Conservation (phyloP, 2,113 vertebrate genomes). For the Actenoides hombroni region DNA sequence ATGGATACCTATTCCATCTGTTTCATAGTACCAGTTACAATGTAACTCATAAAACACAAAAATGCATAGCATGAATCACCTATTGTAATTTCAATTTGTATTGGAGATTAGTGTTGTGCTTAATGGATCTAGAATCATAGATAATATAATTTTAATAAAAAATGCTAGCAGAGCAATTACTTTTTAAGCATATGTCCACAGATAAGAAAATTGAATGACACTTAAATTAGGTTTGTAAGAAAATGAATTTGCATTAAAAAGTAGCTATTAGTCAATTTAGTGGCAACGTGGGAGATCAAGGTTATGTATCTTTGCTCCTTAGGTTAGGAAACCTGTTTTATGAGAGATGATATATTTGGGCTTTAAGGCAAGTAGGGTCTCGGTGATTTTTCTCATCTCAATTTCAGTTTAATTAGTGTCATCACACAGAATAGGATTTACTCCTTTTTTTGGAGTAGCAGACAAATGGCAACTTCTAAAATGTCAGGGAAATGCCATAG, state of each 20-base stretch:
- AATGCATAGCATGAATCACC: neutral
- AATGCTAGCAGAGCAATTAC: slow-evolving; percentile 67
- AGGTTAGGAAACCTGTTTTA: neutral
- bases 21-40: neutral
- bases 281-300: slow-evolving; percentile 20
- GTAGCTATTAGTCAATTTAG: slow-evolving; percentile 54
- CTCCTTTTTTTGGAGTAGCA: neutral
- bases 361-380: neutral
- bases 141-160: slow-evolving; percentile 74
- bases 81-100: slow-evolving; percentile 30
- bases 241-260: slow-evolving; percentile 70
- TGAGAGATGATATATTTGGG: neutral
- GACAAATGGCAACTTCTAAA: neutral
- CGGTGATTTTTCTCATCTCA: neutral
- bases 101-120: slow-evolving; percentile 57
- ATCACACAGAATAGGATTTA: neutral
- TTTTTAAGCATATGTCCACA: slow-evolving; percentile 67
- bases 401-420: slow-evolving; percentile 23
- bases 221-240: slow-evolving; percentile 63
- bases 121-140: slow-evolving; percentile 61
- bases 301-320: neutral
- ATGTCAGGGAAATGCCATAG: neutral
- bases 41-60: neutral
- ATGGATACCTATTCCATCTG: neutral
- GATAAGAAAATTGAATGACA: slow-evolving; percentile 72